Percentiles rank a stretch among this genome's conserved stretches.
Evolutionary conservation across 2,113 vertebrate species (phyloP).

Genomic region (Felis catus): F.catus_Fca126_mat1.0 CM031411.1:14612501-14613000

Average conservation of each 20-base stretch:
- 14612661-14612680: not conserved
- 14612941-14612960: not conserved
- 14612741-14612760: not conserved
- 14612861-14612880: not conserved
- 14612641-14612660: conserved; percentile 45
- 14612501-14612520: conserved; percentile 18
- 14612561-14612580: not conserved
- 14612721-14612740: not conserved
- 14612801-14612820: not conserved
- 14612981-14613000: conserved; percentile 7
- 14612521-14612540: not conserved
- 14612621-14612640: not conserved
- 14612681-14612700: not conserved
- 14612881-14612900: conserved; percentile 12
- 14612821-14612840: not conserved
- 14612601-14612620: not conserved
- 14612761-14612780: not conserved
- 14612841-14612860: conserved; percentile 25
- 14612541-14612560: not conserved
- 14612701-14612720: conserved; percentile 7
- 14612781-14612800: conserved; percentile 11
- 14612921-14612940: conserved; percentile 17
- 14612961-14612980: not conserved
- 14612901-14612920: conserved; percentile 8
- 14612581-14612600: not conserved